phyloP scores from a whole-genome alignment of 1,140 invertebrate species.

The Elysia chlorotica region DNA sequence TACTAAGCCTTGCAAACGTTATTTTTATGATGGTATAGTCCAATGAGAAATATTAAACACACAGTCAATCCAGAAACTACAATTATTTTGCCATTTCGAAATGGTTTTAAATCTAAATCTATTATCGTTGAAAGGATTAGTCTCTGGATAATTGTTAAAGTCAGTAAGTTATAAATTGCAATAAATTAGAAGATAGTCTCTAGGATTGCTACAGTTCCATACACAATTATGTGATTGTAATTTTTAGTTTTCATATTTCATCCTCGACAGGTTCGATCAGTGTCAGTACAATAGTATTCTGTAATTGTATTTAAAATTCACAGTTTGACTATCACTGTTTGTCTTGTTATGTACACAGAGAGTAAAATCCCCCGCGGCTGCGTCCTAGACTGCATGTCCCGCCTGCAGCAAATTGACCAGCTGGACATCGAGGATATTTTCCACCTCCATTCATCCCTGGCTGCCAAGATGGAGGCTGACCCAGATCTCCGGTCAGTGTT shows the following conservation, averaged over 20 bases:
- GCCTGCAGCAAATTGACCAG: conserved; percentile 44
- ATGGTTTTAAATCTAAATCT: too few relatives aligned
- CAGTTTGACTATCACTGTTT: background rate
- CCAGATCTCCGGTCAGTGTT: conserved; percentile 35
- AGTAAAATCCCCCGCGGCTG: conserved; percentile 37
- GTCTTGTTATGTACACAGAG: conserved; percentile 2
- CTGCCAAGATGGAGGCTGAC: conserved; percentile 30
- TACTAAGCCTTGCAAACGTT: too few relatives aligned
- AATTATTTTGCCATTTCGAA: too few relatives aligned
- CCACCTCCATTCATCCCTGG: conserved; percentile 41
- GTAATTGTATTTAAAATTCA: background rate
- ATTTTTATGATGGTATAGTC: too few relatives aligned
- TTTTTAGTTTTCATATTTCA: background rate
- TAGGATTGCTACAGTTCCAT: background rate
- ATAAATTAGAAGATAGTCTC: background rate
- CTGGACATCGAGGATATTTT: conserved; percentile 49
- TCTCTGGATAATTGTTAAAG: too few relatives aligned
- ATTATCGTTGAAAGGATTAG: too few relatives aligned
- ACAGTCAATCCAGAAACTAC: too few relatives aligned
- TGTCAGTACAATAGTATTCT: background rate
- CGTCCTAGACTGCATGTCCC: conserved; percentile 47
- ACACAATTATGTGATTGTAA: background rate
- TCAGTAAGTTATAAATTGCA: too few relatives aligned
- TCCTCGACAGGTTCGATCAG: background rate
- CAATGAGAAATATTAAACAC: too few relatives aligned